A percentile compares a stretch with the other conserved stretches of the same genome.
phyloP scores from a whole-genome alignment of 2,113 vertebrate species.

The Mustela lutreola region DNA sequence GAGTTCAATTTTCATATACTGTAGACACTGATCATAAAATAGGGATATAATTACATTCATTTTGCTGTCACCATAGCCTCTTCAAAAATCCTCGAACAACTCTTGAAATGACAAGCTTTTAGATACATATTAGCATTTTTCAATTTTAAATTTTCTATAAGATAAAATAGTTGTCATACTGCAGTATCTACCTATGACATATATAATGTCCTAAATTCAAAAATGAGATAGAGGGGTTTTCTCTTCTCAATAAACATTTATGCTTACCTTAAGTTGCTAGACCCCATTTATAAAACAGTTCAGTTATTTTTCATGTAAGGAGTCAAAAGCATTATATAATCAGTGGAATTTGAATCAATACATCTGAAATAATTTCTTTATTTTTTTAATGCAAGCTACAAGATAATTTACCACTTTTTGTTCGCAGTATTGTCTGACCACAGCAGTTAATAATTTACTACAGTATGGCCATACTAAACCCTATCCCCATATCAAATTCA shows the following conservation, averaged over 20 bases:
- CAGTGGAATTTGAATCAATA: slow-evolving; percentile 79
- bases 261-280: slow-evolving; percentile 80
- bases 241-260: slow-evolving; percentile 87
- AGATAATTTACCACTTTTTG: slow-evolving; percentile 52
- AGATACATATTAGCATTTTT: slow-evolving; percentile 93
- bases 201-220: slow-evolving; percentile 90
- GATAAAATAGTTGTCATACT: slow-evolving; percentile 89
- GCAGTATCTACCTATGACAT: slow-evolving; percentile 89
- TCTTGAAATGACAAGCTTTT: slow-evolving; percentile 93
- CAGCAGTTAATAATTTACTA: slow-evolving; percentile 71
- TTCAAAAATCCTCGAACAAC: slow-evolving; percentile 91
- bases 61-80: slow-evolving; percentile 93
- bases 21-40: slow-evolving; percentile 90
- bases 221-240: slow-evolving; percentile 87
- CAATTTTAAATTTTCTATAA: slow-evolving; percentile 90
- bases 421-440: slow-evolving; percentile 69
- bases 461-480: slow-evolving; percentile 30
- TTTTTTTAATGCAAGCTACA: slow-evolving; percentile 71
- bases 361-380: slow-evolving; percentile 74
- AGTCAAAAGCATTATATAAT: slow-evolving; percentile 82
- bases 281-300: slow-evolving; percentile 78
- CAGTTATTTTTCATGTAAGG: slow-evolving; percentile 80
- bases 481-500: slow-evolving; percentile 71
- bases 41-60: slow-evolving; percentile 92
- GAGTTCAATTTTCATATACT: slow-evolving; percentile 87